Percentiles rank a stretch among this genome's conserved stretches.
Evolutionary conservation across 2,113 vertebrate genomes (phyloP).

Genomic region (Burhinus bistriatus): DNA sequence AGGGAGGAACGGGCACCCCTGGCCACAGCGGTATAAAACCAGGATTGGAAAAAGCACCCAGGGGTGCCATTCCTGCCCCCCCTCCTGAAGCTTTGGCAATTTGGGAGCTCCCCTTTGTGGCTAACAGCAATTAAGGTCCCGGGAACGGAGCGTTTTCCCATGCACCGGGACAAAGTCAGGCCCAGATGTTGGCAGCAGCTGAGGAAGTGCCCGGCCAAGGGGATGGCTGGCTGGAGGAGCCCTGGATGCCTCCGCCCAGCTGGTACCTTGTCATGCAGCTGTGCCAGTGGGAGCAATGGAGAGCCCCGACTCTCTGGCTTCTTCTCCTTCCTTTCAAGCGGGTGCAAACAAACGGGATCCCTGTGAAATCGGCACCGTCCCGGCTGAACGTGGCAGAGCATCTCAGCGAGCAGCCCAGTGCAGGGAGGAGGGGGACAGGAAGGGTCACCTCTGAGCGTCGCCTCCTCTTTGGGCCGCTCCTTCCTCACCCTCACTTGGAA

Average conservation of each 20-base stretch:
- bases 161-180: fast-evolving
- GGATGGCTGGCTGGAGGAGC: fast-evolving
- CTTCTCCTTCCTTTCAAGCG: neutral
- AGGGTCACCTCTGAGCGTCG: neutral
- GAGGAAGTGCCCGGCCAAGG: neutral
- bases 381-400: neutral
- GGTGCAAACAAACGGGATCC: fast-evolving
- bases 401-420: neutral
- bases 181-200: neutral
- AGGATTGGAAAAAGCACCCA: neutral
- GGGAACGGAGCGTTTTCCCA: fast-evolving
- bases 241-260: fast-evolving
- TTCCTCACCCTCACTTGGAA: neutral
- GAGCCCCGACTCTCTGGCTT: neutral
- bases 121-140: fast-evolving
- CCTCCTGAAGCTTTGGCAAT: neutral
- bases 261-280: fast-evolving
- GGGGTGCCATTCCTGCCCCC: neutral
- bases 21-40: fast-evolving
- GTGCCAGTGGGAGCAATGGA: fast-evolving
- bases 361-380: neutral
- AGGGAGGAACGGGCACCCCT: fast-evolving
- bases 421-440: no score
- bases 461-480: neutral
- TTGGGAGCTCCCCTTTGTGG: neutral